Base-by-base conservation (phyloP, 2,888 invertebrate species). In the Girardia tigrina region DNA sequence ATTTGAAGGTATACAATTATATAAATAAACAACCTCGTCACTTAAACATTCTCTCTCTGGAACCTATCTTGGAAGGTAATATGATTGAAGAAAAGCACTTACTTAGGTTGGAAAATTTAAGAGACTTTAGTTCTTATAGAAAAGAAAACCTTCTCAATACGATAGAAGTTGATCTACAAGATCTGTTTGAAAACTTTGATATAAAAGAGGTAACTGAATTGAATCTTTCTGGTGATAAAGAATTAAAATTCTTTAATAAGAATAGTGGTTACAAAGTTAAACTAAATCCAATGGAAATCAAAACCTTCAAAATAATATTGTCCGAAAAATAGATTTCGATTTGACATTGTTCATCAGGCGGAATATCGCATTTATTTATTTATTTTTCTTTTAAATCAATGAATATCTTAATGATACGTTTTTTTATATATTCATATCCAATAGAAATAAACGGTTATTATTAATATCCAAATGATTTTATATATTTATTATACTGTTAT, bases 11-110 rank as follows among this genome's bases (percentile, higher is more conserved):
- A 12, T 16, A 36, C 16, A 36, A 16, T 36, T 16, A 36, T 36
- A 36, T 36, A 36, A 36, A 36, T 36, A 36, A 12, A 12, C 36
- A 36, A 16, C 36, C 36, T 36, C 8, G 36, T 8, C 36, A 36
- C 16, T 36, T 36, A 16, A 36, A 36, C 16, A 36, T 36, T 81
- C 77, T 81, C 81, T 78, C 36, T 36, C 16, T 36, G 36, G 36
- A 36, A 36, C 36, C 36, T 74, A 84, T 84, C 4, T 77, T 86
- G 78, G 84, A 85, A 75, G 81, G 81, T 76, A 82, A 81, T 81
- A 75, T 27, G 26, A 79, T 78, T 0, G 79, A 78, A 29, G 80
- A 79, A 8, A 79, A 81, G 42, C 80, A 86, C 26, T 77, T 86
- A 14, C 79, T 85, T 77, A 36, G 36, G 16, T 36, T 36, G 16